Evolutionary conservation across 37 sponge, comb jelly and placozoan species (phyloP).

Genomic region (Agelas oroides): DNA sequence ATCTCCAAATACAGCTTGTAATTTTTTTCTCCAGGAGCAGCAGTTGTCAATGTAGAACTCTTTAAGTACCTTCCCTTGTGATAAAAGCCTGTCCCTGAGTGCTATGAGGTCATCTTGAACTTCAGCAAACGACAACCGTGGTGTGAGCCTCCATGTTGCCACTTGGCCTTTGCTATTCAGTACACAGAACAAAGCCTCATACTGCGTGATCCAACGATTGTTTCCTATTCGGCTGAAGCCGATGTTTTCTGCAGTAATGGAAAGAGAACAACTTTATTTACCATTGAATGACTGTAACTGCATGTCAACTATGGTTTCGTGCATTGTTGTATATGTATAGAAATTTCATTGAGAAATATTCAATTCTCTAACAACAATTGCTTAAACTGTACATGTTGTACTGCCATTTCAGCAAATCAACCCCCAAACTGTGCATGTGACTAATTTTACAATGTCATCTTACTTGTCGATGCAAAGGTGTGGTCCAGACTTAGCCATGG

Average conservation of each 20-base stretch:
- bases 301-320: no score
- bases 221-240: neutral
- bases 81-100: conserved; percentile 12
- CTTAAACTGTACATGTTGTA: no score
- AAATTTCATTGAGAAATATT: no score
- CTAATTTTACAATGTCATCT: neutral
- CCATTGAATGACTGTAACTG: no score
- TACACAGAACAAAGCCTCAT: conserved; percentile 37
- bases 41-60: conserved; percentile 63
- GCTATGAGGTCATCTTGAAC: conserved; percentile 8
- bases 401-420: neutral
- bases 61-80: conserved; percentile 20
- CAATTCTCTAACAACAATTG: no score
- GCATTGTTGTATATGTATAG: no score
- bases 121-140: conserved; percentile 3
- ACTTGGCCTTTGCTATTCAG: conserved; percentile 42
- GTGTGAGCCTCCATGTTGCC: conserved; percentile 43
- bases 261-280: no score
- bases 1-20: conserved; percentile 47
- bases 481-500: conserved; percentile 36
- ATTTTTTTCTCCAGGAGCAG: conserved; percentile 33
- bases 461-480: conserved; percentile 32
- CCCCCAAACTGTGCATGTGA: neutral
- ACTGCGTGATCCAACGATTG: conserved; percentile 49
- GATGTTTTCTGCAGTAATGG: neutral